Base-by-base conservation (phyloP, 2,797 vertebrate genomes). In the Ibycter americanus region DNA sequence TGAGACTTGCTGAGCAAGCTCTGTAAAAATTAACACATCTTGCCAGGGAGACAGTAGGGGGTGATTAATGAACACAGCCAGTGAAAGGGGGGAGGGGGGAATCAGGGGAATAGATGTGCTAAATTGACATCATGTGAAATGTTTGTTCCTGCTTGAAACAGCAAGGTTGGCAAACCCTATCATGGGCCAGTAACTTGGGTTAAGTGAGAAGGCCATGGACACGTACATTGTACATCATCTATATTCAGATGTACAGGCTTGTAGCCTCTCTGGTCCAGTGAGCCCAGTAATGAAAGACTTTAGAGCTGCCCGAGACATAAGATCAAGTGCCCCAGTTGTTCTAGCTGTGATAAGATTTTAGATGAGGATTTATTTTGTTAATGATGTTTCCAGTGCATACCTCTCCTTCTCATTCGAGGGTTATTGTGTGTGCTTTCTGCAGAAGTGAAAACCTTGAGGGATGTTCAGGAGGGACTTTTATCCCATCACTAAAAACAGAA, bases 251-350 rank as follows among this genome's bases (percentile, higher is more conserved):
- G 65, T 82, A 54, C 62, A 86, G 94, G 52, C 83, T 92, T 68
- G 91, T 67, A 91, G 94, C 86, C 72, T 96, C 91, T 78, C 88
- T 94, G 97, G 72, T 97, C 96, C 92, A 95, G 32, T 90, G 92
- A 97, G 62, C 92, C 91, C 92, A 49, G 56, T 97, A 97, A 97
- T 97, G 96, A 96, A 95, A 90, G 91, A 87, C 89, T 91, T 93
- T 18, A 77, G 93, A 80, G 83, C 81, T 90, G 62, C 88, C 83
- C 5, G 0, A 51, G 81, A 82, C 66, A 38, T 27, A 56, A 92
- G 94, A 96, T 95, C 62, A 6, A 97, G 91, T 59, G 59, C 46
- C 59, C 85, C 29, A 52, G 23, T 68, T 76, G 66, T 70, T 91
- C 56, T n/a, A 83, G 83, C 66, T 72, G 95, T 74, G 89, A 36